phyloP scores from a whole-genome alignment of 2,113 vertebrate species.

The Carollia perspicillata region DNA sequence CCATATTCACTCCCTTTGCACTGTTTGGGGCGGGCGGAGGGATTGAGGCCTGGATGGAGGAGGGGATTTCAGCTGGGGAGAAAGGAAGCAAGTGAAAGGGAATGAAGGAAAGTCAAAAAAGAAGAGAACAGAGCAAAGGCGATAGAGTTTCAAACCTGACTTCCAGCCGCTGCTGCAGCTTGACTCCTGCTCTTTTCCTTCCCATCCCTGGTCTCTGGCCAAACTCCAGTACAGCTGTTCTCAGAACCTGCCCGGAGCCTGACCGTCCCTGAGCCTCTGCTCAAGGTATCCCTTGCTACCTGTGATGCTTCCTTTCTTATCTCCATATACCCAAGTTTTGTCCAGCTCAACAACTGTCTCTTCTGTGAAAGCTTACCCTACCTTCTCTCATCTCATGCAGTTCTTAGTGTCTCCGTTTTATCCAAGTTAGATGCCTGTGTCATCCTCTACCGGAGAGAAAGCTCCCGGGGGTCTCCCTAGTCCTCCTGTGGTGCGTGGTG shows the following conservation, averaged over 20 bases:
- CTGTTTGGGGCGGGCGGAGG: neutral
- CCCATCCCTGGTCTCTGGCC: neutral
- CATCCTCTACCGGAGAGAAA: neutral
- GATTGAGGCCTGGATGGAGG: neutral
- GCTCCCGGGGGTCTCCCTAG: neutral
- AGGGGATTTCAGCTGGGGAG: neutral
- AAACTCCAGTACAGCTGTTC: neutral
- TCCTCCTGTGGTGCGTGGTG: fast-evolving
- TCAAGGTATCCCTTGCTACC: neutral
- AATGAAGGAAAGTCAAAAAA: neutral
- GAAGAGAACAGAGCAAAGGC: neutral
- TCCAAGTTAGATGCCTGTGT: neutral
- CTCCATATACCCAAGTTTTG: neutral
- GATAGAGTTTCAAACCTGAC: neutral
- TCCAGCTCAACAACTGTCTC: neutral
- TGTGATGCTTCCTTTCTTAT: neutral
- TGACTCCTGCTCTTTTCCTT: neutral
- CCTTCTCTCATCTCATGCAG: neutral
- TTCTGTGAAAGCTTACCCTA: neutral
- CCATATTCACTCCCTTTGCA: neutral
- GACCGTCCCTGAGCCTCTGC: neutral
- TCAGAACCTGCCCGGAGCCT: neutral
- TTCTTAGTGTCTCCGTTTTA: neutral
- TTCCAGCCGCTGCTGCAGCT: neutral
- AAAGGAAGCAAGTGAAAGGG: neutral